These are phyloP conservation scores for Bergia sp. DNA, from an alignment of 92 coral and sea anemone genomes.

Conservation along the genomic window DNA sequence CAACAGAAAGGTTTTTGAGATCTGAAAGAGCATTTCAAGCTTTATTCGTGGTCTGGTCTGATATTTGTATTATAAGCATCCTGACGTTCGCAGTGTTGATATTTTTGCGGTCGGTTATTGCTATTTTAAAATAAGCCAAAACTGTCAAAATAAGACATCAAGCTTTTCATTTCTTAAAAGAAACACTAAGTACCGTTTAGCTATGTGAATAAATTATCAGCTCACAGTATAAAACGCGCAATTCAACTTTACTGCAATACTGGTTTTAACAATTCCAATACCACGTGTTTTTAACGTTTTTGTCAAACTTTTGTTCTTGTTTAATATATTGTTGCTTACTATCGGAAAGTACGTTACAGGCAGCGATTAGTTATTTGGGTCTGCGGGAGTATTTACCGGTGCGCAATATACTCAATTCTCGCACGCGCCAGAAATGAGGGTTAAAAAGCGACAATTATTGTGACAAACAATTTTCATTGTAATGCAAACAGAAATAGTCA, in stretches of 20 bases:
- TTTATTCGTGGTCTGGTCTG: not conserved
- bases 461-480: not conserved
- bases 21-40: not conserved
- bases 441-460: not conserved
- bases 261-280: too few species aligned
- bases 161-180: not conserved
- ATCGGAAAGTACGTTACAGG: not conserved
- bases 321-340: not conserved
- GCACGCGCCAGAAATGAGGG: not conserved
- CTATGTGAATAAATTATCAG: not conserved
- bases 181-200: not conserved
- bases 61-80: constrained; percentile 29
- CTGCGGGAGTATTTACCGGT: not conserved
- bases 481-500: too few species aligned
- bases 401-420: not conserved
- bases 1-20: not conserved
- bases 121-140: not conserved
- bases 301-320: not conserved
- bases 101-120: constrained; percentile 14
- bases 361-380: too few species aligned
- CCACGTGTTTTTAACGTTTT: not conserved
- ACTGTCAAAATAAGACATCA: not conserved
- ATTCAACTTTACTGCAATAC: not conserved
- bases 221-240: not conserved
- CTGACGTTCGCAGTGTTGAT: not conserved